Evolutionary conservation across 1,140 invertebrate genomes (phyloP).

Genomic region (Hyposmocoma kahamanoa): DNA sequence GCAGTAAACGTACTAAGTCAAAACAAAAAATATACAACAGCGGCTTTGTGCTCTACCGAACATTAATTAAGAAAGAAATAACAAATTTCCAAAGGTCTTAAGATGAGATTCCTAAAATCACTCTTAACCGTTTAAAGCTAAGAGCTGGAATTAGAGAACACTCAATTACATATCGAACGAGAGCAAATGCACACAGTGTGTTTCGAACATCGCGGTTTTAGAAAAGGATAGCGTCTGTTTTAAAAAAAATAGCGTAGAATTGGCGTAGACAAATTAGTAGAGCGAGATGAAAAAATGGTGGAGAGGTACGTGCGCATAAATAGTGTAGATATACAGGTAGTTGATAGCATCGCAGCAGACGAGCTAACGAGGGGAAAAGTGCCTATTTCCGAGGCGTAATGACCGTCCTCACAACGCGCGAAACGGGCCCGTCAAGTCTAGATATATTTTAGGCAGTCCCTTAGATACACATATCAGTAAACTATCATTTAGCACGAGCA

Average conservation of each 20-base stretch:
- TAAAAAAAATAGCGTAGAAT: constrained; percentile 11
- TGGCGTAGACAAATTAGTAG: constrained; percentile 1
- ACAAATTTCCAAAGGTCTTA: constrained; percentile 27
- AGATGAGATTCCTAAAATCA: constrained; percentile 19
- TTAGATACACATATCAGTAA: no score
- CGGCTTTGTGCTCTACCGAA: constrained; percentile 46
- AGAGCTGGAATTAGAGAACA: neutral
- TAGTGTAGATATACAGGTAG: constrained; percentile 21
- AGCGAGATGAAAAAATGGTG: neutral
- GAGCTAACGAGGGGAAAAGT: constrained; percentile 68
- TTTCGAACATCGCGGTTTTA: constrained; percentile 16
- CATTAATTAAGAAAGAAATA: constrained; percentile 55
- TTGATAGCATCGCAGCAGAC: constrained; percentile 33
- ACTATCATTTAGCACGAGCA: no score
- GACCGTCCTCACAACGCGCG: constrained; percentile 51
- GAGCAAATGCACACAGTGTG: constrained; percentile 7
- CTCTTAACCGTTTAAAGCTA: constrained; percentile 13
- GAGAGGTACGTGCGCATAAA: neutral
- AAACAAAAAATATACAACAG: constrained; percentile 52
- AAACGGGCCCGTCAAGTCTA: constrained; percentile 16
- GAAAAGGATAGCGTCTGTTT: constrained; percentile 12
- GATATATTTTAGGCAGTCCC: no score
- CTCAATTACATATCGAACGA: no score
- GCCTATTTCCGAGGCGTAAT: constrained; percentile 68
- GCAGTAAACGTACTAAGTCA: constrained; percentile 41